Base-by-base conservation (phyloP, 2,888 invertebrate genomes). In the Amiota minor region DNA sequence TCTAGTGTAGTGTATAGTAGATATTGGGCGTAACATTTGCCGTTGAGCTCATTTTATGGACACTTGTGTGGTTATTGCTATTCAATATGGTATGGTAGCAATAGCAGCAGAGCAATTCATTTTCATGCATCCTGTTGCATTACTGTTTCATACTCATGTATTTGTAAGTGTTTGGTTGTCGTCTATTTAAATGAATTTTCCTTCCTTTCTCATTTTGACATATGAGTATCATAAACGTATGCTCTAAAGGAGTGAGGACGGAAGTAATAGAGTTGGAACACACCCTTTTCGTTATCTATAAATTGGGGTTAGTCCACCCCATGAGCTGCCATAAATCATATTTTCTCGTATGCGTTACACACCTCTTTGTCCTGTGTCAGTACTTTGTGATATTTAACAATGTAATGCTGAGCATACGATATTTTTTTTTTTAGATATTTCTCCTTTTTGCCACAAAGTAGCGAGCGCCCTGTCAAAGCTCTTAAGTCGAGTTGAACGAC, bases 31-130 rank as follows among this genome's bases (percentile, higher is more conserved):
- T 2, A 56, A 59, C 59, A 53, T 6, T 6, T 10, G 6, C 45
- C 70, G 9, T 35, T 68, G 45, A 67, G 71, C 73, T 73, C 71
- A 73, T 71, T 71, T 73, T 50, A 67, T 56, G 20, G 18, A 45
- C 70, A 71, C 71, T 73, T 71, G 71, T 35, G 35, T 50, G 67
- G 59, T 47, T 70, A 70, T 59, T 73, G 73, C 70, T 20, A 35
- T 23, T 14, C 46, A 18, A 50, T 35, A 18, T 67, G 50, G 4
- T 35, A 6, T 6, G 2, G 0, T 35, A 8, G 35, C 6, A 35
- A 35, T 6, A 35, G 35, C 6, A 35, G 23, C 23, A 59, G n/a
- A 14, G 11, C 12, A 14, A 3, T 62, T 62, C 35, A 18, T 18
- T n/a, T 62, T 35, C 35, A 35, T 62, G 14, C 61, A 47, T 59